phyloP scores from a whole-genome alignment of 92 coral and sea anemone species.

The Micromussa lordhowensis region DNA sequence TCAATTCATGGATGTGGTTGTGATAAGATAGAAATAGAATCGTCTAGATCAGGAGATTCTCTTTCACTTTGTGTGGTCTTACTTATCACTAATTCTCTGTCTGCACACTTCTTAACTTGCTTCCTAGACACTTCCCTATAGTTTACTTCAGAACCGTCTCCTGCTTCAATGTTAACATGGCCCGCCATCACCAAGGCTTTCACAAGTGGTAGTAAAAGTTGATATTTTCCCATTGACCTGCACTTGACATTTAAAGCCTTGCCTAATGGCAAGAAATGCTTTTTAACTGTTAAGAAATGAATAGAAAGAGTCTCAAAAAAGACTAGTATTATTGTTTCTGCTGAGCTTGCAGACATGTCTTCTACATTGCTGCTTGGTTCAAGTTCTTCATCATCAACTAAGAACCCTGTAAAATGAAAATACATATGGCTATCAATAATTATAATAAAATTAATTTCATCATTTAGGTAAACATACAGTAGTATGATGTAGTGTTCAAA shows the following conservation, averaged over 20 bases:
- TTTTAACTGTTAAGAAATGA: conserved; percentile 53
- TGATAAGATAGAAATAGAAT: conserved; percentile 27
- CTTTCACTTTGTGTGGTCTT: conserved; percentile 19
- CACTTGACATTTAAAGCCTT: conserved; percentile 63
- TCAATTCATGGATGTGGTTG: conserved; percentile 16
- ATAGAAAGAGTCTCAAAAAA: conserved; percentile 41
- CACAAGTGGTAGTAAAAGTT: conserved; percentile 58
- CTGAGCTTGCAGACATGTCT: conserved; percentile 61
- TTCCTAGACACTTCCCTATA: conserved; percentile 62
- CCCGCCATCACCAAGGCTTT: conserved; percentile 54
- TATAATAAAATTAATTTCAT: conserved; percentile 7
- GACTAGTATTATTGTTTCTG: conserved; percentile 51
- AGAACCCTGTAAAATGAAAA: conserved; percentile 8
- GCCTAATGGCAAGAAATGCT: conserved; percentile 58
- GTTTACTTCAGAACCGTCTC: conserved; percentile 40
- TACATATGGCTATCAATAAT: background rate
- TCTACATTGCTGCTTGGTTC: conserved; percentile 68
- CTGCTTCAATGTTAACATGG: conserved; percentile 52
- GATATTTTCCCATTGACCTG: conserved; percentile 63
- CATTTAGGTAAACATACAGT: conserved; percentile 4
- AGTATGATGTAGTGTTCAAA: conserved; percentile 20
- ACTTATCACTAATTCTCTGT: background rate
- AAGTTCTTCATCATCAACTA: conserved; percentile 27
- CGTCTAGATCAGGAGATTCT: conserved; percentile 37
- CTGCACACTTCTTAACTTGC: conserved; percentile 36